phyloP scores from a whole-genome alignment of 2,797 vertebrate genomes.

The Leptodactylus fallax region DNA sequence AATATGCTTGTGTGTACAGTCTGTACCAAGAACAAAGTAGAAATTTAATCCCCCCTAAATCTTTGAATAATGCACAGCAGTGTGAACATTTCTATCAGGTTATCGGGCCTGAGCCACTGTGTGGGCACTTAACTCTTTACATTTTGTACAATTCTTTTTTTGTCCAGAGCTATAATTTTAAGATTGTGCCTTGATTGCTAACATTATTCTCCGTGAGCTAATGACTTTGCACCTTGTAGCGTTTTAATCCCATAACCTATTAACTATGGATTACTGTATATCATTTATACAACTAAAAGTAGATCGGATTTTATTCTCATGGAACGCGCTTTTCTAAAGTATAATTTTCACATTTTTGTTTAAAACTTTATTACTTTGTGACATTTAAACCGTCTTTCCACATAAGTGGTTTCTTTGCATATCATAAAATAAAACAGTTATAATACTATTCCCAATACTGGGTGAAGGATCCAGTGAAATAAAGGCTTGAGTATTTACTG shows the following conservation, averaged over 20 bases:
- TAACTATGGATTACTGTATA: constrained; percentile 50
- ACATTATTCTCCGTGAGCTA: constrained; percentile 40
- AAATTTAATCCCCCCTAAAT: constrained; percentile 44
- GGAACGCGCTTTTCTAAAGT: constrained; percentile 2
- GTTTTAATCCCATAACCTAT: constrained; percentile 52
- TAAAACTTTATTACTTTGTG: constrained; percentile 33
- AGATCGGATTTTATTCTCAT: not conserved
- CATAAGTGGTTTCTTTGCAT: constrained; percentile 1
- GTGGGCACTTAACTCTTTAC: constrained; percentile 12
- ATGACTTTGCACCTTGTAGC: constrained; percentile 50
- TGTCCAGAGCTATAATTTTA: constrained; percentile 53
- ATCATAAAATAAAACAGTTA: constrained; percentile 37
- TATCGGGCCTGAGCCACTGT: constrained; percentile 25
- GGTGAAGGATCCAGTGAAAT: not conserved
- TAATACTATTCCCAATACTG: not conserved
- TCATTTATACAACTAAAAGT: constrained; percentile 22
- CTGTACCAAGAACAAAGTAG: constrained; percentile 8
- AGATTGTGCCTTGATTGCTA: constrained; percentile 34
- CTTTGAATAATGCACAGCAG: constrained; percentile 33
- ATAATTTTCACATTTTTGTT: constrained; percentile 13
- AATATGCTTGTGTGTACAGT: constrained; percentile 26
- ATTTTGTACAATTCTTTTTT: constrained; percentile 11
- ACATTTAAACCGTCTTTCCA: constrained; percentile 23
- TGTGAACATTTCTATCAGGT: constrained; percentile 1
- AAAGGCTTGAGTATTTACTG: not conserved